These are phyloP conservation scores for Boleophthalmus pectinirostris DNA, from an alignment of 2,113 vertebrate genomes.

Conservation along the genomic window DNA sequence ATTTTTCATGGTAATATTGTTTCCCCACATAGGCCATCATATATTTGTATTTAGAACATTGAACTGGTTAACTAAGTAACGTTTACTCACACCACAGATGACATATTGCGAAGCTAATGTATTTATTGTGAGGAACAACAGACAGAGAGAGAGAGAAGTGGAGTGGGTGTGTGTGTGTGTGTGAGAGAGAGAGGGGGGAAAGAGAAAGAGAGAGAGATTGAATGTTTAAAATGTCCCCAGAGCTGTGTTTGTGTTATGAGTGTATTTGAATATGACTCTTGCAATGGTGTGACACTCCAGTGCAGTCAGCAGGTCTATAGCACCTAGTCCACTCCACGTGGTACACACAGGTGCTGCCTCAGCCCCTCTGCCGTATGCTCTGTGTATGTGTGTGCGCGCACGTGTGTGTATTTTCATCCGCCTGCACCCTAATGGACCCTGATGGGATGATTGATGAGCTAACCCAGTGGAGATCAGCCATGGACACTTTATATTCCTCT, in stretches of 20 bases:
- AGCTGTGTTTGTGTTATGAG: slow-evolving; percentile 34
- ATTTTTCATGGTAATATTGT: too few species aligned
- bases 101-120: slow-evolving; percentile 28
- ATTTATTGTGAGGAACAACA: slow-evolving; percentile 30
- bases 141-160: slow-evolving; percentile 12
- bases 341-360: slow-evolving; percentile 66
- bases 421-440: slow-evolving; percentile 74
- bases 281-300: slow-evolving; percentile 17
- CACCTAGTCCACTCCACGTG: slow-evolving; percentile 36
- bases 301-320: slow-evolving; percentile 21
- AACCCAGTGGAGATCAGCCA: slow-evolving; percentile 70
- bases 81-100: not conserved
- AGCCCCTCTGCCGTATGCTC: slow-evolving; percentile 62
- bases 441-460: slow-evolving; percentile 81
- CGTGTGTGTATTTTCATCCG: slow-evolving; percentile 65
- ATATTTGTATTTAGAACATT: too few species aligned
- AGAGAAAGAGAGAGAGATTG: slow-evolving; percentile 21
- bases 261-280: slow-evolving; percentile 33
- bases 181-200: slow-evolving; percentile 21
- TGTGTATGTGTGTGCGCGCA: slow-evolving; percentile 55
- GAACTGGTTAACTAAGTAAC: too few species aligned
- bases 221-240: slow-evolving; percentile 37
- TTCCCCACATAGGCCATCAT: too few species aligned
- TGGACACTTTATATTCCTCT: slow-evolving; percentile 75
- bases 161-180: too few species aligned